These are phyloP conservation scores for Leptopilina myrica DNA, from an alignment of 2,888 invertebrate species.

Conservation along the genomic window DNA sequence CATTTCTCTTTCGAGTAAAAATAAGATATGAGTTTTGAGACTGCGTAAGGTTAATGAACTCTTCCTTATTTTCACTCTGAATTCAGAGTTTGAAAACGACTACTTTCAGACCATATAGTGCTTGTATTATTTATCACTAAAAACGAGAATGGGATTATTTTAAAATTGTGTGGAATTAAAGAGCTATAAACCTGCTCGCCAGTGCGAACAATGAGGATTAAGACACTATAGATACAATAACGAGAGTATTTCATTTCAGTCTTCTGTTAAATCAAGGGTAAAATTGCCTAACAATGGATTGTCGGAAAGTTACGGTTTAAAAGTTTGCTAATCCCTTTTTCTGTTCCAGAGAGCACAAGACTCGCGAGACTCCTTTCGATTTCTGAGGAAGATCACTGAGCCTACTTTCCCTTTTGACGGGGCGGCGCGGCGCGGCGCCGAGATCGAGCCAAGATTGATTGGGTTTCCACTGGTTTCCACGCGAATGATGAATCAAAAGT, in stretches of 20 bases:
- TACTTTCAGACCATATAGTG: neutral
- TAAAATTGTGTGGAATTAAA: constrained; percentile 15
- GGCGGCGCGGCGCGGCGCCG: neutral
- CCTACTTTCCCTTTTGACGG: constrained; percentile 28
- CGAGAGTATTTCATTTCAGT: neutral
- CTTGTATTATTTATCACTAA: too few species aligned
- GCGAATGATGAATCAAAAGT: constrained; percentile 24
- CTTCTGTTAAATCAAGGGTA: constrained; percentile 20
- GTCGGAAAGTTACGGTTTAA: neutral
- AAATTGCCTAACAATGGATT: constrained; percentile 20
- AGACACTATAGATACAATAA: neutral
- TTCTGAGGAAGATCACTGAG: neutral
- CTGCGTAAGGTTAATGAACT: too few species aligned
- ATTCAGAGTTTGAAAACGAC: too few species aligned
- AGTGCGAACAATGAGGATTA: constrained; percentile 27
- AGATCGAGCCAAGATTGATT: neutral
- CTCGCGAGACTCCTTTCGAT: neutral
- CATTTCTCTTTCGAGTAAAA: too few species aligned
- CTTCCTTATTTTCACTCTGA: too few species aligned
- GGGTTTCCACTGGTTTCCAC: neutral
- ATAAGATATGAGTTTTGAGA: too few species aligned
- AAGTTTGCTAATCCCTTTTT: constrained; percentile 1
- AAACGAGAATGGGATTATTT: too few species aligned
- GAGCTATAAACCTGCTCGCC: constrained; percentile 11
- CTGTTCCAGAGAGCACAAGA: neutral